Evolutionary conservation across 2,888 invertebrate genomes (phyloP).

Genomic region (Cyclophora albipunctata): DNA sequence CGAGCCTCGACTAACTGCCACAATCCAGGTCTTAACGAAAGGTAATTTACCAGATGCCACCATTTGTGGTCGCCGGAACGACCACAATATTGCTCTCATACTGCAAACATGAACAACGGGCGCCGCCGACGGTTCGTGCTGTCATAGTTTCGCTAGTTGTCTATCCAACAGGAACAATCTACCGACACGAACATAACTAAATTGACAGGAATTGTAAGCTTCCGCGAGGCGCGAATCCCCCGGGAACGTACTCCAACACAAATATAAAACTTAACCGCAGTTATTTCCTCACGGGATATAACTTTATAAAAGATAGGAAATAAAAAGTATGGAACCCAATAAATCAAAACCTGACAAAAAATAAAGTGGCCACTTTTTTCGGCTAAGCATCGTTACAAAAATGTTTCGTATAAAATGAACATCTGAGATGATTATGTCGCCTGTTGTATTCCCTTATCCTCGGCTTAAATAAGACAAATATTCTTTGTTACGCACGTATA

Average conservation of each 20-base stretch:
- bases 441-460: constrained; percentile 22
- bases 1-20: constrained; percentile 39
- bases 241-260: constrained; percentile 27
- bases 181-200: constrained; percentile 2
- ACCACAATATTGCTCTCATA: constrained; percentile 25
- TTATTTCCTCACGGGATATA: constrained; percentile 23
- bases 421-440: constrained; percentile 21
- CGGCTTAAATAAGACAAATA: constrained; percentile 33
- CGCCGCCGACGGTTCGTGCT: constrained; percentile 7
- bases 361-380: constrained; percentile 19
- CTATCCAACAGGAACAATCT: neutral
- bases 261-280: constrained; percentile 37
- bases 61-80: constrained; percentile 34
- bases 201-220: constrained; percentile 1
- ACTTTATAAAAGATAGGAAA: constrained; percentile 26
- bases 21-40: constrained; percentile 61
- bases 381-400: constrained; percentile 8
- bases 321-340: constrained; percentile 18
- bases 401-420: constrained; percentile 14
- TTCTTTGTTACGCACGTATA: constrained; percentile 28
- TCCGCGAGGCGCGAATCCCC: constrained; percentile 15
- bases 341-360: constrained; percentile 28
- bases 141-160: too few species aligned
- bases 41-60: constrained; percentile 52
- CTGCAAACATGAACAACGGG: constrained; percentile 26